Conservation (phyloP, 2,113 vertebrate genomes). For the Sinocyclocheilus maitianheensis region DNA sequence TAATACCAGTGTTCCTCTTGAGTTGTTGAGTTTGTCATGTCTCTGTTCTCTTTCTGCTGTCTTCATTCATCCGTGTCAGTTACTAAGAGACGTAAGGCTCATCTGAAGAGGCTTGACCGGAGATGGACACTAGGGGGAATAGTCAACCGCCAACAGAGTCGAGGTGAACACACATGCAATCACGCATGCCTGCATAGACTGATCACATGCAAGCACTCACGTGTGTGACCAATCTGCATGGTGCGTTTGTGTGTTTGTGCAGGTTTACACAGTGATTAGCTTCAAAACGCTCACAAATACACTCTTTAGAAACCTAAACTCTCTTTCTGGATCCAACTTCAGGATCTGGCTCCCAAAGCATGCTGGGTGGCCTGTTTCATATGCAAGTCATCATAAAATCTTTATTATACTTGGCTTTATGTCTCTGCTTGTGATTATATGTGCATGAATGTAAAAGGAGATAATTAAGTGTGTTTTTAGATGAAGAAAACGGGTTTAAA, state of each 20-base stretch:
- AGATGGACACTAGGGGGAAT: conserved; percentile 98
- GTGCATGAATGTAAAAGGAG: not conserved
- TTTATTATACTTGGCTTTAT: conserved; percentile 46
- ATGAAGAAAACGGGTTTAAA: not conserved
- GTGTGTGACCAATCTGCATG: conserved; percentile 16
- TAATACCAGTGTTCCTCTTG: conserved; percentile 49
- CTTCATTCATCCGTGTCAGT: conserved; percentile 80
- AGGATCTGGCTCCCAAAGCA: conserved; percentile 19
- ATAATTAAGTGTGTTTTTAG: not conserved
- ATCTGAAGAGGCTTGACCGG: conserved; percentile 98
- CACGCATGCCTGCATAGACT: conserved; percentile 38
- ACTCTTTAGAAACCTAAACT: not conserved
- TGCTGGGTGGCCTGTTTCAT: conserved; percentile 54
- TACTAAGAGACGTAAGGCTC: conserved; percentile 98
- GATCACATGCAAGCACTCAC: conserved; percentile 10
- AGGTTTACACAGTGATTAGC: not conserved
- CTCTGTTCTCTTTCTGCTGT: conserved; percentile 57
- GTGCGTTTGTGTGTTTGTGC: not conserved
- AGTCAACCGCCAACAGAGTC: conserved; percentile 98
- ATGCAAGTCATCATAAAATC: conserved; percentile 53
- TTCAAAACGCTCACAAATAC: conserved; percentile 10
- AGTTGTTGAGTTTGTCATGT: conserved; percentile 57
- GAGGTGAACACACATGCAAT: conserved; percentile 84
- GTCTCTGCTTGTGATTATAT: not conserved
- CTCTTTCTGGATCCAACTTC: conserved; percentile 35